These are phyloP conservation scores for Crossocerus cetratus DNA, from an alignment of 2,888 invertebrate genomes.

Conservation along the genomic window DNA sequence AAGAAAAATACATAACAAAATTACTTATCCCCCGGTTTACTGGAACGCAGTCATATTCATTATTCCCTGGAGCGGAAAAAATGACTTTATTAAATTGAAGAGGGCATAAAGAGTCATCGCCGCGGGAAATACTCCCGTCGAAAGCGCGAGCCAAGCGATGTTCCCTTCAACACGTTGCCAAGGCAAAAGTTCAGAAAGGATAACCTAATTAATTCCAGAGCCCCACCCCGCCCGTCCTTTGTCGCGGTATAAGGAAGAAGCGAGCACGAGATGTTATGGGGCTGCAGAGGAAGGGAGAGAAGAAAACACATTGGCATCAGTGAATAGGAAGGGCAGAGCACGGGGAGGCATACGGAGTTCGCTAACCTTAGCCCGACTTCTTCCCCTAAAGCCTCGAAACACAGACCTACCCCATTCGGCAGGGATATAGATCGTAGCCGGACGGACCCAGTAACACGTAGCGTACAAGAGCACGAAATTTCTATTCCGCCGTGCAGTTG, in stretches of 20 bases:
- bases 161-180: neutral
- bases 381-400: conserved; percentile 10
- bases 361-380: conserved; percentile 32
- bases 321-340: neutral
- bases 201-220: neutral
- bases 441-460: too few species aligned
- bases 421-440: too few species aligned
- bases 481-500: too few species aligned
- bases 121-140: too few species aligned
- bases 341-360: conserved; percentile 28
- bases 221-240: neutral
- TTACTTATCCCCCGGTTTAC: too few species aligned
- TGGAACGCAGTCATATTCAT: too few species aligned
- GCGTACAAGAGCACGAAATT: too few species aligned
- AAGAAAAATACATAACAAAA: too few species aligned
- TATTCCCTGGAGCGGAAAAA: too few species aligned
- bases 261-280: neutral
- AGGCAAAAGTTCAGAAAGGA: neutral
- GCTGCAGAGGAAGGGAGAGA: neutral
- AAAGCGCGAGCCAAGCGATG: too few species aligned
- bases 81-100: too few species aligned
- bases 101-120: too few species aligned
- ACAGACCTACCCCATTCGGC: conserved; percentile 7
- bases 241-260: neutral
- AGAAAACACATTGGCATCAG: neutral